These are phyloP conservation scores for Pharmacophagus antenor DNA, from an alignment of 2,888 invertebrate genomes.

Conservation along the genomic window DNA sequence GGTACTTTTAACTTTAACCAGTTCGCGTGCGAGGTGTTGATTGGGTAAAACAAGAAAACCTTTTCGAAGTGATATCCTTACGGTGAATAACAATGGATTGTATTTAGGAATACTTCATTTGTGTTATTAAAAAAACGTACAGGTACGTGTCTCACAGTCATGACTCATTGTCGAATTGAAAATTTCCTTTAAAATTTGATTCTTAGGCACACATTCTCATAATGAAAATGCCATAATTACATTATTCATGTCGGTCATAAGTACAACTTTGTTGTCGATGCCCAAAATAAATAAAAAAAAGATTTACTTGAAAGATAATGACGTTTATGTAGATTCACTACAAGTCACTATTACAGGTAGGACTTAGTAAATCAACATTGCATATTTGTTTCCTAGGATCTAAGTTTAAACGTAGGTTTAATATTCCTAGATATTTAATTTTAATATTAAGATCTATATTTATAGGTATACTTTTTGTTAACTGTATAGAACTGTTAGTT, in stretches of 20 bases:
- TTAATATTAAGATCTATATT: no score
- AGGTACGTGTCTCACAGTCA: neutral
- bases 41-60: neutral
- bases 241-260: no score
- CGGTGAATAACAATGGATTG: constrained; percentile 20
- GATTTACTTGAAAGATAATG: neutral
- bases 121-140: neutral
- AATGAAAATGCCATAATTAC: no score
- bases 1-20: constrained; percentile 8
- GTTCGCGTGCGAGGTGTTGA: neutral
- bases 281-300: no score
- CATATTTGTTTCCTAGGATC: neutral
- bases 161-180: neutral
- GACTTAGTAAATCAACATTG: neutral
- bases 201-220: no score
- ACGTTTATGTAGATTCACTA: neutral
- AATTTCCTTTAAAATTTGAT: neutral
- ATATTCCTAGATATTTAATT: neutral
- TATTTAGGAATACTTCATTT: neutral
- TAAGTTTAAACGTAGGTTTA: neutral
- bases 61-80: constrained; percentile 2
- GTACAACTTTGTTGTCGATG: no score
- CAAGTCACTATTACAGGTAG: neutral
- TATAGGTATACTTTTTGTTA: no score
- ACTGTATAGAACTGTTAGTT: no score